Evolutionary conservation across 2,888 invertebrate species (phyloP).

Genomic region (Zootermopsis nevadensis): DNA sequence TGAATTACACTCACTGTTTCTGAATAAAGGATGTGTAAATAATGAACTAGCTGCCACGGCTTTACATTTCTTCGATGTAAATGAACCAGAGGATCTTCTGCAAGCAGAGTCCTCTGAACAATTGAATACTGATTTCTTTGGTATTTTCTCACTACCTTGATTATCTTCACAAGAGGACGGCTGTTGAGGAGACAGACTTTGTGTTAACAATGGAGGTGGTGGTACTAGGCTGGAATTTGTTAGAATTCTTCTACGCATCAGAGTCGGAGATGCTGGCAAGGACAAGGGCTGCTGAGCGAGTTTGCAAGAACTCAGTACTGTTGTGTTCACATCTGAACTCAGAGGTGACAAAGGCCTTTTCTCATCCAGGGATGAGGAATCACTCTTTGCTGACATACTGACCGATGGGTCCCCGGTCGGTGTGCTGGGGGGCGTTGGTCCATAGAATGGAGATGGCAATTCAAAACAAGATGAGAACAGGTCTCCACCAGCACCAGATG

Average conservation of each 20-base stretch:
- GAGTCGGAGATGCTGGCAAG: conserved; percentile 58
- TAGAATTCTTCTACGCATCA: conserved; percentile 56
- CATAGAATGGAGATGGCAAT: conserved; percentile 75
- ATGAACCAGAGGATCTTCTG: conserved; percentile 52
- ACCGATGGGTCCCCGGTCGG: conserved; percentile 29
- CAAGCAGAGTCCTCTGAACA: conserved; percentile 47
- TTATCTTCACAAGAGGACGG: conserved; percentile 13
- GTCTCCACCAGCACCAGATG: conserved; percentile 60
- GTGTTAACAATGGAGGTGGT: conserved; percentile 23
- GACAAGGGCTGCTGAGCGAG: conserved; percentile 51
- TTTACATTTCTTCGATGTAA: conserved; percentile 63
- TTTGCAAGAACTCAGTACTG: neutral
- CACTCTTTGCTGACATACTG: neutral
- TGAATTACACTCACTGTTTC: conserved; percentile 36
- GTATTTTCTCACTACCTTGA: conserved; percentile 21
- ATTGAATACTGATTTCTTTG: conserved; percentile 44
- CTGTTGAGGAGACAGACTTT: neutral
- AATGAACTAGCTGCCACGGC: conserved; percentile 64
- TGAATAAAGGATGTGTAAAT: conserved; percentile 70
- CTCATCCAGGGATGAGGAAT: neutral
- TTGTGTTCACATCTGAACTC: neutral
- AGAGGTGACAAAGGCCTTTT: conserved; percentile 18
- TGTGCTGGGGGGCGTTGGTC: conserved; percentile 54
- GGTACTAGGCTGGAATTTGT: conserved; percentile 41
- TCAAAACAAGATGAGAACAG: conserved; percentile 83